These are phyloP conservation scores for Platycercus adscitus DNA, from an alignment of 2,113 vertebrate species.

Conservation along the genomic window DNA sequence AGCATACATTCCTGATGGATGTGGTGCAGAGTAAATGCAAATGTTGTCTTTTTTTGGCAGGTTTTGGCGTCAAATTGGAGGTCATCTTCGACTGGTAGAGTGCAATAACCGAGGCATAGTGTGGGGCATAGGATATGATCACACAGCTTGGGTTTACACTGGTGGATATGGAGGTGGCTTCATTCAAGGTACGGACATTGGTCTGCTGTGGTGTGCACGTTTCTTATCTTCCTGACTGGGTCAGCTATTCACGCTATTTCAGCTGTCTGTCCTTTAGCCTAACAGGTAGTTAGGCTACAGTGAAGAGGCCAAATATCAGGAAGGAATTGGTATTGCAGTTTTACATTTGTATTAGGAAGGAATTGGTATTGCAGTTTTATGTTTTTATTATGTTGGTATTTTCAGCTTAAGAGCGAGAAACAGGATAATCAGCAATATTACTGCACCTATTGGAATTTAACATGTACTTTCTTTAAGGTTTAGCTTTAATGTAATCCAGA, in stretches of 20 bases:
- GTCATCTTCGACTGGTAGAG: conserved; percentile 89
- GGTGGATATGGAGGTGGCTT: conserved; percentile 92
- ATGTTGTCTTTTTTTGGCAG: conserved; percentile 58
- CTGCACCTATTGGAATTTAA: background rate
- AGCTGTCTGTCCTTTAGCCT: background rate
- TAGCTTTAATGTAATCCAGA: background rate
- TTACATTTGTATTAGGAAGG: background rate
- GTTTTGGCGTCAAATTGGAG: conserved; percentile 96
- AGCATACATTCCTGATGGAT: background rate
- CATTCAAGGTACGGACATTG: conserved; percentile 83
- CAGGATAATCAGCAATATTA: background rate
- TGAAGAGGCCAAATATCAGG: background rate
- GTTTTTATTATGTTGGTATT: background rate
- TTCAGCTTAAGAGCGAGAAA: background rate
- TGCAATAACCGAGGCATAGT: conserved; percentile 87
- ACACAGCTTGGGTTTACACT: conserved; percentile 90
- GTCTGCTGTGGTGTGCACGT: accelerated
- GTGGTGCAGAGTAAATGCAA: background rate
- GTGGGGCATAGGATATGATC: conserved; percentile 93
- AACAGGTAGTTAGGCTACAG: no score
- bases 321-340: background rate
- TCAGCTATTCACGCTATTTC: background rate
- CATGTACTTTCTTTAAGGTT: background rate
- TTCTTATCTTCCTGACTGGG: background rate
- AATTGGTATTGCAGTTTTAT: background rate